A percentile compares a stretch with the other conserved stretches of the same genome.
Conservation (phyloP, 2,888 invertebrate genomes). For the Stenodera caucasica region DNA sequence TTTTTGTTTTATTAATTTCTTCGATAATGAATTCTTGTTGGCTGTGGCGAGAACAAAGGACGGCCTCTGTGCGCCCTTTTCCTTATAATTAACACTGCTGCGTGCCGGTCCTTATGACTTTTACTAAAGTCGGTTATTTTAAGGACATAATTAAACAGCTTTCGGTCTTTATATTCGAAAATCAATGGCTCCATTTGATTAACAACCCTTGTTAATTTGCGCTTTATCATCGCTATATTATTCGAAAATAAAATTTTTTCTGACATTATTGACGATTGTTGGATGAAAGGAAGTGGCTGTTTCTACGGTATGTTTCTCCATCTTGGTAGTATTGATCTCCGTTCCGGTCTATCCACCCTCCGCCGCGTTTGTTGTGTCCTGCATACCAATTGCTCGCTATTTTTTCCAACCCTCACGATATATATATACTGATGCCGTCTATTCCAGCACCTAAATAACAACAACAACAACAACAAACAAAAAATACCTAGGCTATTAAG, state of each 20-base stretch:
- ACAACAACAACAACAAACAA: constrained; percentile 19
- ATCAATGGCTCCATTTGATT: constrained; percentile 34
- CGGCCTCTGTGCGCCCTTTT: background rate
- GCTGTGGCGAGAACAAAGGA: constrained; percentile 26
- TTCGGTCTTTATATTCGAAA: constrained; percentile 41
- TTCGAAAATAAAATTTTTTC: too few species aligned
- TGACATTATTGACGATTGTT: background rate
- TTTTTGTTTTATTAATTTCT: constrained; percentile 28
- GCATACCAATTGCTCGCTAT: constrained; percentile 65
- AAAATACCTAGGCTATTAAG: constrained; percentile 49
- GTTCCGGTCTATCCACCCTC: constrained; percentile 57
- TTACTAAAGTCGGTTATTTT: constrained; percentile 42
- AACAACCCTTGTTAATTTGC: background rate
- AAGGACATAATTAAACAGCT: constrained; percentile 49
- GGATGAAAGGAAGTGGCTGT: constrained; percentile 46
- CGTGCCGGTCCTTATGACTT: constrained; percentile 36
- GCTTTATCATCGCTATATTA: background rate
- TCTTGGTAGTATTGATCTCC: constrained; percentile 56
- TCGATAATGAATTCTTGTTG: constrained; percentile 28
- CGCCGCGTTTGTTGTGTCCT: constrained; percentile 61
- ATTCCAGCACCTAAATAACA: constrained; percentile 44
- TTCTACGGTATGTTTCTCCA: constrained; percentile 54
- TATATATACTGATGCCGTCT: constrained; percentile 42
- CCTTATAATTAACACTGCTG: constrained; percentile 38
- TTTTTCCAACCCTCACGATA: constrained; percentile 51